phyloP scores from a whole-genome alignment of 2,888 invertebrate species.

The Cataglyphis rosenhaueri region DNA sequence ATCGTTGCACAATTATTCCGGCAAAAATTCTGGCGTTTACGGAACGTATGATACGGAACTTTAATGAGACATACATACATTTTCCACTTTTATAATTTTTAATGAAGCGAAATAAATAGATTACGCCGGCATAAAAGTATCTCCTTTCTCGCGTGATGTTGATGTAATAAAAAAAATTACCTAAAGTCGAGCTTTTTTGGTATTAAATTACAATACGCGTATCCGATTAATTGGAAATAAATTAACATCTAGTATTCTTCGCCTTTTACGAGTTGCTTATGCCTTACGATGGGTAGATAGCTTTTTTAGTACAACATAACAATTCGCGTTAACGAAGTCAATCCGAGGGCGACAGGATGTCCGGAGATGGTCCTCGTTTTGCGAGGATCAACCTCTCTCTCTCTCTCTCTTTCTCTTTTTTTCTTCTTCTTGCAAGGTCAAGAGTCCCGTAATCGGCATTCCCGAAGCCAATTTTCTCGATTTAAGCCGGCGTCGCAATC shows the following conservation, averaged over 20 bases:
- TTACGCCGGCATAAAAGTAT: not conserved
- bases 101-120: not conserved
- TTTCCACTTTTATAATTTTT: not conserved
- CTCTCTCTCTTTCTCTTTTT: not conserved
- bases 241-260: not conserved
- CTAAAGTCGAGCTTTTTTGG: not conserved
- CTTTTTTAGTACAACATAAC: not conserved
- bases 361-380: conserved; percentile 8
- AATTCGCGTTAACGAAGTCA: conserved; percentile 36
- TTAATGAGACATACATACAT: not conserved
- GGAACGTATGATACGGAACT: not conserved
- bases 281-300: not conserved
- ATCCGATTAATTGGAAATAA: not conserved
- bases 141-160: not conserved
- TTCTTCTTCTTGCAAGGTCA: conserved; percentile 28
- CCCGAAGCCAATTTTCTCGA: conserved; percentile 52
- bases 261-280: not conserved
- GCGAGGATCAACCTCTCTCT: not conserved
- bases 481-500: conserved; percentile 52
- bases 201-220: not conserved
- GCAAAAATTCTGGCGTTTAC: not conserved
- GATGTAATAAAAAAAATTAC: not conserved
- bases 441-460: conserved; percentile 54
- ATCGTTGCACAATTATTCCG: not conserved
- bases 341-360: conserved; percentile 20